Evolutionary conservation across 2,797 vertebrate genomes (phyloP), one percentile per base, ranked within the genome.

Genomic region (Pipistrellus pipistrellus): DNA sequence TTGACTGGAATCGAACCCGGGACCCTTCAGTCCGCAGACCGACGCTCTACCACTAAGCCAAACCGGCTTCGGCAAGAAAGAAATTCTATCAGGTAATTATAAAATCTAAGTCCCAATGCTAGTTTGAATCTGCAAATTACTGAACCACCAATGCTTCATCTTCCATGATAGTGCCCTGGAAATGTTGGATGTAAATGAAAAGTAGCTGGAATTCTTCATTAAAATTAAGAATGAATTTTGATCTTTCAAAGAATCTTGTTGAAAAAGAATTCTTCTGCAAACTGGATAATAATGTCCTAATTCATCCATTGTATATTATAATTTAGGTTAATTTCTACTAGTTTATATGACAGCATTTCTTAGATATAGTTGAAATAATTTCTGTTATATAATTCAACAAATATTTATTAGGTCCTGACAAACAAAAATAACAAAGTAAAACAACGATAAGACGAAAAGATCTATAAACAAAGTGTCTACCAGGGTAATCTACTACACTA

Each of bases 241-340:
- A 64, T 93, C 11, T 66, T 82, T 71, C 82, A 84, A 86, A 35
- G 18, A 71, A 78, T 92, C 1, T 27, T 85, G 18, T 8, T 95
- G 73, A 94, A 90, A 84, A 85, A 76, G 10, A 94, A 93, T 93
- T 89, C n/a, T 90, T 80, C 62, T 51, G 51, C 3, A 95, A 93
- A 81, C 44, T 53, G 25, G 89, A 72, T 73, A 85, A 55, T 6
- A 85, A 64, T 86, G 5, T 30, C 44, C 62, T 35, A 35, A 73
- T 66, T 78, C 10, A 76, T 68, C 27, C 35, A 64, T 53, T 92
- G 12, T 32, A 62, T 14, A 30, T 6, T 81, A 46, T 62, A 95
- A 95, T 93, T 92, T 62, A 88, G n/a, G 66, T 25, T 78, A 88
- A 90, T 66, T 95, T 84, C 12, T 17, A 53, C 1, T 59, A 53